A percentile compares a stretch with the other conserved stretches of the same genome.
Evolutionary conservation across 1,140 invertebrate genomes (phyloP).

Genomic region (roundworm (Caenorhabditis elegans)): WBcel235 BX284602.5:4706501-4707000

Average conservation of each 20-base stretch:
- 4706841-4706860: conserved; percentile 4
- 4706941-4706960: conserved; percentile 85
- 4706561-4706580: no score
- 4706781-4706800: no score
- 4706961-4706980: conserved; percentile 76
- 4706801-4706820: no score
- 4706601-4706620: not conserved
- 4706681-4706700: no score
- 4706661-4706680: not conserved
- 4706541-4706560: conserved; percentile 1
- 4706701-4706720: no score
- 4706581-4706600: not conserved
- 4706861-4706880: conserved; percentile 1
- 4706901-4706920: conserved; percentile 23
- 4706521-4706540: not conserved
- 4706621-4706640: not conserved
- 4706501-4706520: not conserved
- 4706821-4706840: not conserved
- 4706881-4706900: not conserved
- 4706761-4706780: no score
- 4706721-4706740: no score
- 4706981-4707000: conserved; percentile 82
- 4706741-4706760: no score
- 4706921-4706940: conserved; percentile 75
- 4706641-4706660: not conserved